Percentiles rank a stretch among this genome's conserved stretches.
Conservation (phyloP, 2,888 invertebrate species). For the Bhutanitis thaidina region DNA sequence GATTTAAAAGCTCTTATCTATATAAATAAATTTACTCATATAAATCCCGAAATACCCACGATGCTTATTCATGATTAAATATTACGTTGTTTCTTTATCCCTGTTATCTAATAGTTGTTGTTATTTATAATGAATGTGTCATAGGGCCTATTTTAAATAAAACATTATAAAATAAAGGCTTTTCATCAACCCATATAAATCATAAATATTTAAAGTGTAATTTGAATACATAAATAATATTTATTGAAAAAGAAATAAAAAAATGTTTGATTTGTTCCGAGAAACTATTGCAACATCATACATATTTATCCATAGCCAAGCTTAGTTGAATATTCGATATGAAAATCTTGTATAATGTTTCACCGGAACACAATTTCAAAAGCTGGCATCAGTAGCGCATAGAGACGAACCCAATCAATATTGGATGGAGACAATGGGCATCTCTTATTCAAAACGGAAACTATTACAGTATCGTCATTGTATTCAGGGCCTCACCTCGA, state of each 20-base stretch:
- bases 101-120: too few species aligned
- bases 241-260: slow-evolving; percentile 1
- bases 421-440: slow-evolving; percentile 70
- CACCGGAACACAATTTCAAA: slow-evolving; percentile 53
- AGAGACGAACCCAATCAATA: slow-evolving; percentile 72
- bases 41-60: too few species aligned
- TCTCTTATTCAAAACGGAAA: slow-evolving; percentile 77
- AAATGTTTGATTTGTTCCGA: slow-evolving; percentile 16
- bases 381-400: slow-evolving; percentile 44
- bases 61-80: too few species aligned
- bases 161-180: too few species aligned
- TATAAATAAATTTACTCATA: too few species aligned
- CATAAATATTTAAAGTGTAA: slow-evolving; percentile 6
- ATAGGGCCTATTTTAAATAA: too few species aligned
- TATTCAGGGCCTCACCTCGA: slow-evolving; percentile 68
- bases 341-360: slow-evolving; percentile 33
- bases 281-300: slow-evolving; percentile 22
- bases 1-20: too few species aligned
- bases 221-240: slow-evolving; percentile 17
- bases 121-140: too few species aligned
- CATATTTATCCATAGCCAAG: slow-evolving; percentile 21
- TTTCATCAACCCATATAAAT: slow-evolving; percentile 2
- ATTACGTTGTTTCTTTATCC: too few species aligned
- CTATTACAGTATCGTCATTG: slow-evolving; percentile 74
- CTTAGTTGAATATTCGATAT: slow-evolving; percentile 25